Evolutionary conservation across 2,888 invertebrate genomes (phyloP).

Genomic region (Xylocampa areola): DNA sequence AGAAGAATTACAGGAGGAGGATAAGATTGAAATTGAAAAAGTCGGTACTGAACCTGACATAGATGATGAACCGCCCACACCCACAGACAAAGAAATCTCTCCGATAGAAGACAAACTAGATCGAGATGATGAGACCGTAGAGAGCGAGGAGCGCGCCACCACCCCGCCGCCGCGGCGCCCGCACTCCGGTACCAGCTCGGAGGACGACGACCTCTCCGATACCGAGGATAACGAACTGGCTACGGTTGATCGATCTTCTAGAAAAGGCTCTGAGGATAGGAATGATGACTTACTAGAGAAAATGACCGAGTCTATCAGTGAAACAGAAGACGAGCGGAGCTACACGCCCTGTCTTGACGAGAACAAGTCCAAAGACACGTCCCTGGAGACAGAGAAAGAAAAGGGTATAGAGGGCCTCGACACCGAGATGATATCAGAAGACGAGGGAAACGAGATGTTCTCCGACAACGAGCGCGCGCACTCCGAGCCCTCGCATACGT

Average conservation of each 20-base stretch:
- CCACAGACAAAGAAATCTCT: constrained; percentile 13
- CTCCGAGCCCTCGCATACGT: constrained; percentile 79
- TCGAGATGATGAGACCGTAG: constrained; percentile 37
- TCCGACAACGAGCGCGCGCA: constrained; percentile 87
- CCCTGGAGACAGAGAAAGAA: constrained; percentile 77
- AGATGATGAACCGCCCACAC: constrained; percentile 30
- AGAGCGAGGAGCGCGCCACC: constrained; percentile 11
- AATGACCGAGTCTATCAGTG: constrained; percentile 91
- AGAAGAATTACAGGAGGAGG: constrained; percentile 2
- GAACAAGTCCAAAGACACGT: constrained; percentile 84
- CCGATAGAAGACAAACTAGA: constrained; percentile 29
- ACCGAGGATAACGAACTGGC: constrained; percentile 37
- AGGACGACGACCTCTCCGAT: constrained; percentile 28
- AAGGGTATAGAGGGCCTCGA: constrained; percentile 90
- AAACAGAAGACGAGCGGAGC: constrained; percentile 91
- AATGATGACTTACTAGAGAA: constrained; percentile 73
- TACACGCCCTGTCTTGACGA: constrained; percentile 94
- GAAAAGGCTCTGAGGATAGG: constrained; percentile 33
- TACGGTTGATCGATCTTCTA: constrained; percentile 12
- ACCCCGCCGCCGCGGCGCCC: constrained; percentile 9
- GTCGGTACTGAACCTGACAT: constrained; percentile 19
- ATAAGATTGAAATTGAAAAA: constrained; percentile 7
- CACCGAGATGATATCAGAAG: constrained; percentile 94
- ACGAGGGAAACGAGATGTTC: constrained; percentile 91
- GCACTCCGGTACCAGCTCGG: constrained; percentile 11